Base-by-base conservation (phyloP, 1,140 invertebrate species). In the Charaxes varanes region DNA sequence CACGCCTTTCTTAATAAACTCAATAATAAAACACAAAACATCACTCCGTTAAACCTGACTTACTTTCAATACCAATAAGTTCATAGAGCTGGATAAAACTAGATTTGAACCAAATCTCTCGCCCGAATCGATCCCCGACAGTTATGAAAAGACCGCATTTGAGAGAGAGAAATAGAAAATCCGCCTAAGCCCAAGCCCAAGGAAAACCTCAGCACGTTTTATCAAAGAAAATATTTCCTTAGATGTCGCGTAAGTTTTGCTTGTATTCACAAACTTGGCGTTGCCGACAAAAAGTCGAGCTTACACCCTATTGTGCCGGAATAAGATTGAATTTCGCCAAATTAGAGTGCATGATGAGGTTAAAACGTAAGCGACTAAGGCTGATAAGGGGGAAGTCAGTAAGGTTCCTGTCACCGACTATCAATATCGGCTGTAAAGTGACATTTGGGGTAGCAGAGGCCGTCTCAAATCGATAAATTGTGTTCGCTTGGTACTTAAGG, bases 371-470 rank as follows among this genome's bases (percentile, higher is more conserved):
- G 35, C 37, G 19, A 34, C 47, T 56, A 48, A 57, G 55, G 54
- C 36, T 52, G 54, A 46, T 62, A 41, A 55, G 46, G 66, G 64
- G 70, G 59, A 66, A 37, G 65, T 58, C 66, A 64, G 59, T 31
- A 49, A 51, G 43, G 46, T 46, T 53, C 46, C 59, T 80, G 76
- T 77, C 72, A 72, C 56, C 69, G 66, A 63, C 76, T 80, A 80
- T 80, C 76, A 80, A 77, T 80, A 80, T 72, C 61, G 55, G 46
- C 44, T 65, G 59, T 69, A 76, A 74, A 72, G 53, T 79, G 71
- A 79, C 65, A 60, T 77, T 69, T 71, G 45, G 76, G 71, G 76
- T 77, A 67, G 64, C 62, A 68, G 56, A 76, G 68, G 64, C 54
- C 64, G 58, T 52, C 56, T 70, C 50, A 63, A 80, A 80, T 80